Conservation (phyloP, 2,888 invertebrate genomes). For the Laspeyria flexula region DNA sequence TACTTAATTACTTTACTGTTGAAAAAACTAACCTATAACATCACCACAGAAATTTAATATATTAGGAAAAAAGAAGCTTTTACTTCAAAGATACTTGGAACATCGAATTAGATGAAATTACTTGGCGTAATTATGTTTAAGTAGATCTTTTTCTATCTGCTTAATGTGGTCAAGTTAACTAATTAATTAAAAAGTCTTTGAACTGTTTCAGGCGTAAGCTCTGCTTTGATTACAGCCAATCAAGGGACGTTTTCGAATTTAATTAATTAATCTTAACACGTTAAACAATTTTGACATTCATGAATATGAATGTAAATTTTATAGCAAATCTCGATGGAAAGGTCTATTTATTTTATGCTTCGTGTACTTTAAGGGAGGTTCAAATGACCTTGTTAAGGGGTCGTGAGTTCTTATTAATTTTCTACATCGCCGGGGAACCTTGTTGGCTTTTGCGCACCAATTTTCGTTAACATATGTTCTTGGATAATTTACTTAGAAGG, state of each 20-base stretch:
- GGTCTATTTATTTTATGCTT: conserved; percentile 30
- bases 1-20: conserved; percentile 31
- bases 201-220: conserved; percentile 20
- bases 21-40: conserved; percentile 13
- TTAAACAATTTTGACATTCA: conserved; percentile 33
- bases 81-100: too few relatives aligned
- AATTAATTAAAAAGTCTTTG: conserved; percentile 45
- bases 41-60: conserved; percentile 14
- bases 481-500: not conserved
- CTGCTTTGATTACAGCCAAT: conserved; percentile 32
- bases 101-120: conserved; percentile 36
- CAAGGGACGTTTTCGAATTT: conserved; percentile 20
- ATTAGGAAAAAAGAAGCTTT: conserved; percentile 6
- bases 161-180: conserved; percentile 33
- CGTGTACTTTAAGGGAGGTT: conserved; percentile 7
- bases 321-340: conserved; percentile 11
- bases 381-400: conserved; percentile 12
- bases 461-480: not conserved
- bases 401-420: conserved; percentile 11
- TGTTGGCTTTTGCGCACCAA: not conserved
- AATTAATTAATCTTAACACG: conserved; percentile 36
- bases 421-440: not conserved
- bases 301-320: conserved; percentile 38
- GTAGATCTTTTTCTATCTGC: conserved; percentile 34
- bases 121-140: conserved; percentile 36